Evolutionary conservation across 2,797 vertebrate species (phyloP).

Genomic region (Lacerta bilineata): DNA sequence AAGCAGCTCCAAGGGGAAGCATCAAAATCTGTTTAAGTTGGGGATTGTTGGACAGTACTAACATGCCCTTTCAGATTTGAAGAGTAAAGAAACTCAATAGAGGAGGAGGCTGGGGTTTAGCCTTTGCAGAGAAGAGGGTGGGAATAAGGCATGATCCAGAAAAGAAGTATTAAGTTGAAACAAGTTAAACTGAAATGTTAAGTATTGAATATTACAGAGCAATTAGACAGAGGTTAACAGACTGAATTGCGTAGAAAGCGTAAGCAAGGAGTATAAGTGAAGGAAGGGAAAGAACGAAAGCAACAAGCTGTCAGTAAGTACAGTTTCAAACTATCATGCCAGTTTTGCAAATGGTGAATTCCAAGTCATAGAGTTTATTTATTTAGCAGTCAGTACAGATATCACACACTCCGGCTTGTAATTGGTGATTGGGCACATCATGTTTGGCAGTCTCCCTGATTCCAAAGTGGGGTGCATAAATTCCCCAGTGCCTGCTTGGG

Average conservation of each 20-base stretch:
- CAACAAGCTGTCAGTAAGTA: conserved; percentile 38
- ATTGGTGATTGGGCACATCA: background rate
- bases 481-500: background rate
- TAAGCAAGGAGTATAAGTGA: conserved; percentile 25
- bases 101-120: background rate
- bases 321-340: background rate
- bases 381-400: background rate
- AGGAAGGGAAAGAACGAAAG: conserved; percentile 22
- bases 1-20: background rate
- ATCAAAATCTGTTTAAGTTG: background rate
- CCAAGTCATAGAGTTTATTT: background rate
- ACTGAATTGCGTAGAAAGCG: conserved; percentile 9
- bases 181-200: conserved; percentile 29
- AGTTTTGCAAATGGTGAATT: conserved; percentile 9
- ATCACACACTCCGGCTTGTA: background rate
- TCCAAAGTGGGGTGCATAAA: background rate
- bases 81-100: background rate
- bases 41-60: background rate
- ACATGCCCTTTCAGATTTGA: background rate
- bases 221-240: conserved; percentile 34
- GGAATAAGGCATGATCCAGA: background rate
- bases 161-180: background rate
- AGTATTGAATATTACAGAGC: conserved; percentile 18
- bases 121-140: background rate
- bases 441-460: background rate